These are phyloP conservation scores for Calephelis virginiensis DNA, from an alignment of 1,140 invertebrate genomes.

Conservation along the genomic window DNA sequence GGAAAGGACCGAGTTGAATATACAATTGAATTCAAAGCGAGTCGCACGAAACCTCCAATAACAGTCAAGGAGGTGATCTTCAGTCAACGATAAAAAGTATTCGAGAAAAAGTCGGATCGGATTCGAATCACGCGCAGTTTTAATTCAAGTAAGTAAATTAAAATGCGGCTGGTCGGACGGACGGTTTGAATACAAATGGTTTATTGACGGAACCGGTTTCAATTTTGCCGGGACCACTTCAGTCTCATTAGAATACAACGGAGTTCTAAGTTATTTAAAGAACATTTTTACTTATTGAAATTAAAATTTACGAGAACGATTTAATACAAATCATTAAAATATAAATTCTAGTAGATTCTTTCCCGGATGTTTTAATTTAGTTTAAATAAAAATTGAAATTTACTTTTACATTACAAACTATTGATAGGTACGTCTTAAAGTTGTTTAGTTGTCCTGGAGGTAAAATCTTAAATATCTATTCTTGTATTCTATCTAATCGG, in stretches of 20 bases:
- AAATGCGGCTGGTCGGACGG: conserved; percentile 60
- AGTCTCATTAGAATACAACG: conserved; percentile 54
- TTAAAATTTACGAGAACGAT: conserved; percentile 23
- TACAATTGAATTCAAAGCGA: conserved; percentile 40
- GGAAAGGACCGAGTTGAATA: conserved; percentile 41
- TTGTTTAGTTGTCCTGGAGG: no score
- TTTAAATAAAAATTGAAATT: no score
- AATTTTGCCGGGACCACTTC: conserved; percentile 46
- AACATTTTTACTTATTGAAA: conserved; percentile 55
- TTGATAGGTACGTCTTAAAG: no score
- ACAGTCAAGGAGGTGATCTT: conserved; percentile 45
- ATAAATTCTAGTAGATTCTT: no score
- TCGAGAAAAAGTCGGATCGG: conserved; percentile 46
- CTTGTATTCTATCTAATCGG: no score
- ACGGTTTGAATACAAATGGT: conserved; percentile 75
- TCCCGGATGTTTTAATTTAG: no score
- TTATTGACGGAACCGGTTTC: conserved; percentile 58
- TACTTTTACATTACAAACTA: no score
- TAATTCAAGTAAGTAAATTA: conserved; percentile 77
- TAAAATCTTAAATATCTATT: no score
- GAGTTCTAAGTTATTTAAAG: conserved; percentile 53
- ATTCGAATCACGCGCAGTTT: conserved; percentile 74
- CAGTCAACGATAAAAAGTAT: conserved; percentile 72
- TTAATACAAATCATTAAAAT: not conserved
- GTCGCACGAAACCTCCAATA: conserved; percentile 38